Evolutionary conservation across 2,797 vertebrate genomes (phyloP), one percentile per base, ranked within the genome.

Genomic region (Eulemur albifrons): DNA sequence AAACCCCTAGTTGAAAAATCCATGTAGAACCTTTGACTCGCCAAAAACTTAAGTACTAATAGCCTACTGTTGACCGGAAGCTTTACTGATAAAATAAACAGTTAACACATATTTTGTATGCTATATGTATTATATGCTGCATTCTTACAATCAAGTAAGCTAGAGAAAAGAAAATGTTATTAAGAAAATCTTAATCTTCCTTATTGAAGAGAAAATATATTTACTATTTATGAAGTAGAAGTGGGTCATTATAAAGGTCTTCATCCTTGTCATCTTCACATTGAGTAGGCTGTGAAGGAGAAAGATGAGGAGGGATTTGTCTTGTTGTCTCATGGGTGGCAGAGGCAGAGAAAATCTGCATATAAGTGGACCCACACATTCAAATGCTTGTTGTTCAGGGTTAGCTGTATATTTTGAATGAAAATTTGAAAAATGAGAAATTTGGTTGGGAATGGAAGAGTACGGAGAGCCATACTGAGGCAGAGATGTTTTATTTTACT

Each of bases 391-490:
- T 75, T 75, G 27, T 63, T 63, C 30, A 32, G 45, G 61, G 72
- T 75, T 30, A 75, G 32, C 30, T 75, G 27, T 75, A 32, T 13
- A 40, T 76, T 93, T 87, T 88, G 48, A 95, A 88, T 85, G 65
- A 57, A 89, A 80, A 85, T 92, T n/a, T 94, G 67, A 85, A 83
- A 43, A 88, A 92, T 91, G 80, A 59, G 30, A 75, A 84, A 96
- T 91, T 88, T 91, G 59, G 35, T 83, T 88, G 40, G 45, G n/a
- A 79, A 67, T 88, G 40, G n/a, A 88, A 91, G 38, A 88, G n/a
- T 88, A 77, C 25, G 20, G 63, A 88, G 54, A 91, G 14, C 30
- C 82, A 88, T 52, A 40, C 54, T 90, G 30, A 30, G 54, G 14
- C 30, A 59, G 54, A 93, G 48, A 20, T 82, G 30, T 83, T 96